Evolutionary conservation across 2,113 vertebrate species (phyloP), one percentile per base, ranked within the genome.

Genomic region (Neofelis nebulosa): DNA sequence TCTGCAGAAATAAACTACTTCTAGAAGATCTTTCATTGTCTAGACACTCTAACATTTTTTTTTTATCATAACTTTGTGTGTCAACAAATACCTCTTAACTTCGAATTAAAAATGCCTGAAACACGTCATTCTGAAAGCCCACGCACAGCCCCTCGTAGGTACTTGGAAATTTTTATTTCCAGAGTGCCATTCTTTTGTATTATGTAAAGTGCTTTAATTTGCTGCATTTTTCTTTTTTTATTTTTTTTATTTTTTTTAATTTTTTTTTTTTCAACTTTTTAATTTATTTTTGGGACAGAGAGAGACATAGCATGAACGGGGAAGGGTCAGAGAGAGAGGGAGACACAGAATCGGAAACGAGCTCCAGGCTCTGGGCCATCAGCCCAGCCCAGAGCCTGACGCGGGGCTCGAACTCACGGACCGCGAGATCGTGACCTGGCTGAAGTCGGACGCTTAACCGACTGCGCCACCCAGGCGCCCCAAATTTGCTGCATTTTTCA

Each of bases 171-270:
- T 80, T 84, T 76, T 94, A 21, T 90, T 94, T 94, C 83, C 73
- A 86, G 73, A 89, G 45, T 66, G 15, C 82, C 52, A 15, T 95
- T 87, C 55, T 96, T 93, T 82, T 61, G n/a, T 95, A 55, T 74
- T 94, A 66, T 69, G 79, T 69, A 74, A 95, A 92, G 78, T 79
- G 65, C 93, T 97, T 97, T 96, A 91, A 97, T 97, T 94, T 81
- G 63, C 80, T 50, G 31, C 73, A 78, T 90, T 88, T 91, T 96
- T 93, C 81, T n/a, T n/a, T n/a, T n/a, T n/a, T n/a, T n/a, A n/a
- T n/a, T n/a, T n/a, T n/a, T n/a, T n/a, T n/a, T n/a, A n/a, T n/a
- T n/a, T n/a, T n/a, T n/a, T n/a, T n/a, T n/a, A n/a, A n/a, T n/a
- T n/a, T n/a, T n/a, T n/a, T n/a, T n/a, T n/a, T n/a, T n/a, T n/a